These are phyloP conservation scores for Pristionchus entomophagus DNA, from an alignment of 2,888 invertebrate genomes.

Conservation along the genomic window DNA sequence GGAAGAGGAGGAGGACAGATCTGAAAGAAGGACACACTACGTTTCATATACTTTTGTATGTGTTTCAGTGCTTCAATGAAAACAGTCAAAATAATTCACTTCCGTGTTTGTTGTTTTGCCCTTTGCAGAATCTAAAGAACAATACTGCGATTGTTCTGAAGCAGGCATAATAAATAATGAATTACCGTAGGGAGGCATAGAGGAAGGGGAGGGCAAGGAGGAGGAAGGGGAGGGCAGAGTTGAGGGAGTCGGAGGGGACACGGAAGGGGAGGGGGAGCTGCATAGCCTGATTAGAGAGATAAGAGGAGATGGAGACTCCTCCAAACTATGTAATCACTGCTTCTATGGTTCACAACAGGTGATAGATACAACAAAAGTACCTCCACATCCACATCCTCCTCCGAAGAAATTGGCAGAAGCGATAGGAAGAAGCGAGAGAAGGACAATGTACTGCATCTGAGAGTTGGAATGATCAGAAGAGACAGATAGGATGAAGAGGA, in stretches of 20 bases:
- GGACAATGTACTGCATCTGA: constrained; percentile 41
- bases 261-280: constrained; percentile 55
- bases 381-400: constrained; percentile 56
- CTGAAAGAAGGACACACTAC: too few relatives aligned
- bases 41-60: background rate
- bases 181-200: constrained; percentile 63
- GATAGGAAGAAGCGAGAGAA: constrained; percentile 51
- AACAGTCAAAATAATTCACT: background rate
- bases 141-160: background rate
- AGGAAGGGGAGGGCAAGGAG: constrained; percentile 70
- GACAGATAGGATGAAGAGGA: too few relatives aligned
- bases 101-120: background rate
- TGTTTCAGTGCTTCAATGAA: background rate
- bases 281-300: background rate
- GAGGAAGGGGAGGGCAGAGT: constrained; percentile 60
- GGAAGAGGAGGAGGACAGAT: constrained; percentile 71
- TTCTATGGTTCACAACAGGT: background rate
- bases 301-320: background rate
- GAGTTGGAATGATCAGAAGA: background rate
- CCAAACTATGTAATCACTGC: background rate
- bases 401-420: constrained; percentile 54
- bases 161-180: too few relatives aligned
- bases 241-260: constrained; percentile 60
- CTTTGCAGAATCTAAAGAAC: background rate
- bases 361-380: background rate